Conservation (phyloP, 1,140 invertebrate species). For the Melipona quadrifasciata region DNA sequence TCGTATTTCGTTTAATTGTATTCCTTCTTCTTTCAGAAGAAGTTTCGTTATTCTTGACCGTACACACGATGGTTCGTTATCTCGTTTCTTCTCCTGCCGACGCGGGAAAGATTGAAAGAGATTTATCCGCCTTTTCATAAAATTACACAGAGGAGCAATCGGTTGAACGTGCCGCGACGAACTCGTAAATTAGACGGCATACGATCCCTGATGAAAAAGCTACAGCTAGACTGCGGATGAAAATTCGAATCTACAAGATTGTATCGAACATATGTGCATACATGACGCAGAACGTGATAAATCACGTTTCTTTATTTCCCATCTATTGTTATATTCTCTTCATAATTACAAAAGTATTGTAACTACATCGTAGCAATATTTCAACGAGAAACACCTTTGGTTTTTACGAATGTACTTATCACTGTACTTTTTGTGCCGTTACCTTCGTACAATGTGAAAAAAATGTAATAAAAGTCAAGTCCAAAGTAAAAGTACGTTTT, state of each 20-base stretch:
- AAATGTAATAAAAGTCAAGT: not conserved
- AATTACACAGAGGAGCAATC: slow-evolving; percentile 6
- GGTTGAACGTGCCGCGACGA: not conserved
- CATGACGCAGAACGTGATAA: too few species aligned
- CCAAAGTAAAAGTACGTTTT: not conserved
- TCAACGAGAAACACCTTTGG: too few species aligned
- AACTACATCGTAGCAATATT: too few species aligned
- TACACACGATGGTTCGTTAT: not conserved
- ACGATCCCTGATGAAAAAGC: not conserved
- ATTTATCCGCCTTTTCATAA: not conserved
- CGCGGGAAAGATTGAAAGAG: not conserved
- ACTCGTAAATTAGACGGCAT: slow-evolving; percentile 15
- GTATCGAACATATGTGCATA: too few species aligned
- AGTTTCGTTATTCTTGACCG: not conserved
- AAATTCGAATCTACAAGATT: not conserved
- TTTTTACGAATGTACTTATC: too few species aligned
- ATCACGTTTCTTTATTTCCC: too few species aligned
- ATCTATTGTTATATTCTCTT: not conserved
- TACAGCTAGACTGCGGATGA: not conserved
- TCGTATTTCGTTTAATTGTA: not conserved
- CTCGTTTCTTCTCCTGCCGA: not conserved
- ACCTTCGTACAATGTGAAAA: not conserved
- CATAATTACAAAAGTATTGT: not conserved
- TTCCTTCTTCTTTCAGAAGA: not conserved
- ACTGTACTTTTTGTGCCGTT: too few species aligned